Evolutionary conservation across 2,797 vertebrate species (phyloP).

Genomic region (Lateolabrax maculatus): DNA sequence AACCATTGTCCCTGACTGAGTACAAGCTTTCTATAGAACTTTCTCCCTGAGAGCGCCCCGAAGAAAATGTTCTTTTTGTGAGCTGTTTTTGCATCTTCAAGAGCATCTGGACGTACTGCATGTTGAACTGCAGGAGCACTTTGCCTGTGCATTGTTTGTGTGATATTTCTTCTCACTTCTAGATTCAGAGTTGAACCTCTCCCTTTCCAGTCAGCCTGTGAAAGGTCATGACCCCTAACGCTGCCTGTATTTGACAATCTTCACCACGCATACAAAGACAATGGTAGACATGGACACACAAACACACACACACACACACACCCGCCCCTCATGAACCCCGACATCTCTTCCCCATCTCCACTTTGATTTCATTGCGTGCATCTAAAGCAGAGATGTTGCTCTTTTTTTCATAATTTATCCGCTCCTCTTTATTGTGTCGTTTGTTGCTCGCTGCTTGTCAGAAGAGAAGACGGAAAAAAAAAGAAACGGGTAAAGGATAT

Average conservation of each 20-base stretch:
- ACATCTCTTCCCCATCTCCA: slow-evolving; percentile 23
- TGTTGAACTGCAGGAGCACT: too few relatives aligned
- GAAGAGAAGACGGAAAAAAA: slow-evolving; percentile 13
- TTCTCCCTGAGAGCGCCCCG: too few relatives aligned
- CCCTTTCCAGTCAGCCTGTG: background rate
- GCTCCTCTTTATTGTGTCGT: slow-evolving; percentile 52
- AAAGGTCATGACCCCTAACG: slow-evolving; percentile 2
- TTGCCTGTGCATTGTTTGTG: background rate
- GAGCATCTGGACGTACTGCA: too few relatives aligned
- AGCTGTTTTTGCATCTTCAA: background rate
- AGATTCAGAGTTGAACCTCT: background rate
- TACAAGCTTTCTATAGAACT: too few relatives aligned
- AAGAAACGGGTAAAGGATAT: slow-evolving; percentile 36
- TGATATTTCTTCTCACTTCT: background rate
- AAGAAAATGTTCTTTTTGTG: background rate
- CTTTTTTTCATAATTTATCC: slow-evolving; percentile 50
- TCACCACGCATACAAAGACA: background rate
- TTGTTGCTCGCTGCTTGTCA: slow-evolving; percentile 62
- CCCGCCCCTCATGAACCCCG: slow-evolving; percentile 18
- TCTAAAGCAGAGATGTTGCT: slow-evolving; percentile 21
- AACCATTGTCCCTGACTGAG: background rate
- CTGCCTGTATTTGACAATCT: slow-evolving; percentile 10
- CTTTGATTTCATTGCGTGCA: slow-evolving; percentile 38
- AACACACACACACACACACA: slow-evolving; percentile 1
- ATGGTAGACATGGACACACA: background rate